Base-by-base conservation (phyloP, 2,888 invertebrate species). In the Pollenia angustigena region DNA sequence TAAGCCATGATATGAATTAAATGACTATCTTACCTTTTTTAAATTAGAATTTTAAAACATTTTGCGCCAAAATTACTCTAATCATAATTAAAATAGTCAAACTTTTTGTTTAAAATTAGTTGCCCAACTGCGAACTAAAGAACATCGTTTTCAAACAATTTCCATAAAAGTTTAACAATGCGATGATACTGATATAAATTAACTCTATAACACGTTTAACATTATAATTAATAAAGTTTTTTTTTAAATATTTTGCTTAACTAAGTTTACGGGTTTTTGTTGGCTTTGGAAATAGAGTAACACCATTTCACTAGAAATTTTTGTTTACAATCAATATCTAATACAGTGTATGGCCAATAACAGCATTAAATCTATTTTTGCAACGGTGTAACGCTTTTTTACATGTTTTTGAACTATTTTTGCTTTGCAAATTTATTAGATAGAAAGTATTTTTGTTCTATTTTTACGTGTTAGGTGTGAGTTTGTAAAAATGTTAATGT, bases 351-450 rank as follows among this genome's bases (percentile, higher is more conserved):
- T n/a, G n/a, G n/a, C n/a, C n/a, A n/a, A n/a, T n/a, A n/a, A n/a
- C n/a, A n/a, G n/a, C n/a, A 32, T 32, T 32, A 6, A 32, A 32
- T 32, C 4, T 6, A 32, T 32, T 32, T 32, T 32, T 32, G 32
- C 32, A 32, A 32, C 32, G 6, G 74, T 62, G 60, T 74, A 50
- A 11, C 2, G 6, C 16, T 18, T 23, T 2, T 12, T 32, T 7
- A 6, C n/a, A 1, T 32, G 32, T 32, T 16, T 56, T 18, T 40
- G 46, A 1, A 52, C 42, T 56, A 56, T 16, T 66, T 56, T 66
- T 4, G 40, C 66, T 66, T 58, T 78, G 78, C 66, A 78, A 69
- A 78, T 78, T 78, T 78, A 78, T 68, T 68, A 68, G 56, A 78
- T 54, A 56, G 56, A 68, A 78, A 78, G 32, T 6, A 32, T 4